Percentiles rank a stretch among this genome's conserved stretches.
phyloP scores from a whole-genome alignment of 64 coral and sea anemone species.

The Actinia equina region DNA sequence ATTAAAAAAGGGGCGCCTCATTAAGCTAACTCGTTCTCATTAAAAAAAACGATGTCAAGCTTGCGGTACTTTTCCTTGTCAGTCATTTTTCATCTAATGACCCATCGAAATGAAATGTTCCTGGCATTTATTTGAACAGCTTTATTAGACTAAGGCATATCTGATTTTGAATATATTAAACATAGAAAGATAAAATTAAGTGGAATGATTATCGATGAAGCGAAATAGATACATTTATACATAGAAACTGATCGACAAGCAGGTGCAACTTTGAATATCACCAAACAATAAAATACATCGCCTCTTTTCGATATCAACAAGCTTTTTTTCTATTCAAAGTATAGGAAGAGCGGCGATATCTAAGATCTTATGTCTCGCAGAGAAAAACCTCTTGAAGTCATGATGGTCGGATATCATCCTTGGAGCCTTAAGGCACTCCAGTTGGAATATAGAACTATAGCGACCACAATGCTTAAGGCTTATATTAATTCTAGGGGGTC shows the following conservation, averaged over 20 bases:
- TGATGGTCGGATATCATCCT: not conserved
- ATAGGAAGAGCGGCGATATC: not conserved
- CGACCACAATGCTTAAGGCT: not conserved
- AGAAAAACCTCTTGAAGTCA: not conserved
- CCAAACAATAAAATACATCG: not conserved
- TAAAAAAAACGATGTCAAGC: not conserved
- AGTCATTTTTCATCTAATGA: not conserved
- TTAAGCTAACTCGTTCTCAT: not conserved
- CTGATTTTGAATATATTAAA: not conserved
- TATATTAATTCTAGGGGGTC: not conserved
- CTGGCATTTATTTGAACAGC: conserved; percentile 1
- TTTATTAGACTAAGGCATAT: not conserved
- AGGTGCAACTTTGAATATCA: not conserved
- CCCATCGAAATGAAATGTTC: not conserved
- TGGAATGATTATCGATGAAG: not conserved
- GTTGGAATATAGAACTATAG: not conserved
- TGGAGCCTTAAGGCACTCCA: not conserved
- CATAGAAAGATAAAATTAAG: not conserved
- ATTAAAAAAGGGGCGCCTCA: not conserved
- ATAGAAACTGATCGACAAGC: not conserved
- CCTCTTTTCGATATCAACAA: not conserved
- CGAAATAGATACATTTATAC: not conserved
- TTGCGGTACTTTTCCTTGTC: not conserved
- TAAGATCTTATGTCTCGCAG: not conserved
- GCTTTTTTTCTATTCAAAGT: not conserved